Evolutionary conservation across 1,140 invertebrate species (phyloP).

Genomic region (Listronotus bonariensis): DNA sequence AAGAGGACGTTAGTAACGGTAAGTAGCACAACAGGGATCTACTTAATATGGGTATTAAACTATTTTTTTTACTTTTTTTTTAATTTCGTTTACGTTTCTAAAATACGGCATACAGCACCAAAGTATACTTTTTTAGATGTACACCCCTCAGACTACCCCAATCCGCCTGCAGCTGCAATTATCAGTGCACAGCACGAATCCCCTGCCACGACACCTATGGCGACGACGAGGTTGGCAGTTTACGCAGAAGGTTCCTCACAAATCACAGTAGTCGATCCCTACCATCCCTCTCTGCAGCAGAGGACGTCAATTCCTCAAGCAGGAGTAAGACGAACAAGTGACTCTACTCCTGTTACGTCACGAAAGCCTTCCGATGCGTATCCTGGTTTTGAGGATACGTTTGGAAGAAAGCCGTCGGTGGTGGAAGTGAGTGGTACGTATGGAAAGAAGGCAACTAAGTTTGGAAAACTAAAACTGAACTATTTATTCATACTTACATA

Average conservation of each 20-base stretch:
- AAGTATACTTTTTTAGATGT: not conserved
- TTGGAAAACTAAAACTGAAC: too few relatives aligned
- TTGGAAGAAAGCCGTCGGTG: constrained; percentile 44
- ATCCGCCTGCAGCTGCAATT: not conserved
- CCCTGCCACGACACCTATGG: constrained; percentile 54
- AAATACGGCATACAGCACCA: too few relatives aligned
- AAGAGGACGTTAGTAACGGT: constrained; percentile 49
- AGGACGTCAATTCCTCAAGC: constrained; percentile 21
- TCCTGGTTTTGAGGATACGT: constrained; percentile 37
- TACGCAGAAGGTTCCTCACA: constrained; percentile 50
- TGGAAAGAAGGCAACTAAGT: not conserved
- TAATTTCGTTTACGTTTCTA: too few relatives aligned
- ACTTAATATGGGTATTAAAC: too few relatives aligned
- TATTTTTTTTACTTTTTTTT: too few relatives aligned
- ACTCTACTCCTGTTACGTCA: constrained; percentile 20
- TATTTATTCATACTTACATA: too few relatives aligned
- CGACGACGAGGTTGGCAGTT: constrained; percentile 43
- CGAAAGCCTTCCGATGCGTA: constrained; percentile 41
- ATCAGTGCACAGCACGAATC: constrained; percentile 48
- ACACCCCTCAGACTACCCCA: constrained; percentile 9
- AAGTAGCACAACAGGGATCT: constrained; percentile 11
- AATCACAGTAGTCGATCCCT: constrained; percentile 55
- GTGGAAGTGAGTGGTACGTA: constrained; percentile 37
- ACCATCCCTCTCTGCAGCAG: constrained; percentile 44
- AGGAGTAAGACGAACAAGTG: constrained; percentile 27